Evolutionary conservation across 2,888 invertebrate genomes (phyloP), one percentile per base, ranked within the genome.

Genomic region (Erpobdella octoculata): DNA sequence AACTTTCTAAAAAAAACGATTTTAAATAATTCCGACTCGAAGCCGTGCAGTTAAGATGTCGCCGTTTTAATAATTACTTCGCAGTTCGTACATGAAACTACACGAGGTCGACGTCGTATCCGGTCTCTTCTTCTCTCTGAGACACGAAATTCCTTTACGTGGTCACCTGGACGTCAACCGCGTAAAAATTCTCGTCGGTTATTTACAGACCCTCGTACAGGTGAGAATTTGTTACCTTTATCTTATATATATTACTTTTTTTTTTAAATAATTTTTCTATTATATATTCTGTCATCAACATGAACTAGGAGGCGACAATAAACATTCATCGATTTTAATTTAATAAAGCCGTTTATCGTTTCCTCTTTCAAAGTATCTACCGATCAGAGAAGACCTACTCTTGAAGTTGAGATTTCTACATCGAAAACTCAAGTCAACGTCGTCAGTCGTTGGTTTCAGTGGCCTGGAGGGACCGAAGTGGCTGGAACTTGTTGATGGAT

Each of bases 61-160:
- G 4, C 53, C n/a, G 9, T 53, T 28, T n/a, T 46, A 5, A 46
- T n/a, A 18, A 5, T 53, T 53, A 25, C 53, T 25, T n/a, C 46
- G 33, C 62, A 62, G 62, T 33, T 62, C 62, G 58, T 71, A 71
- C 66, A 4, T 71, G 62, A 64, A 18, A 46, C 61, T 94, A 0
- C 92, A 91, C 81, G 90, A 91, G 83, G 88, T 89, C 75, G 97
- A 97, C 84, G 83, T 97, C 73, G 92, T 93, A 83, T 90, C 89
- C 78, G 90, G 92, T 0, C 82, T 97, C n/a, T 87, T 88, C 76
- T 91, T 90, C 79, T 89, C 90, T 64, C 84, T 97, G 33, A 87
- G 87, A 76, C 90, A 91, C 77, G 97, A 97, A 86, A 87, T 97
- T 35, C 87, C 90, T 2, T 86, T 89, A 74, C 85, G 87, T 53